Evolutionary conservation across 2,888 invertebrate species (phyloP), one percentile per base, ranked within the genome.

Genomic region (Lasioglossum villosulum): DNA sequence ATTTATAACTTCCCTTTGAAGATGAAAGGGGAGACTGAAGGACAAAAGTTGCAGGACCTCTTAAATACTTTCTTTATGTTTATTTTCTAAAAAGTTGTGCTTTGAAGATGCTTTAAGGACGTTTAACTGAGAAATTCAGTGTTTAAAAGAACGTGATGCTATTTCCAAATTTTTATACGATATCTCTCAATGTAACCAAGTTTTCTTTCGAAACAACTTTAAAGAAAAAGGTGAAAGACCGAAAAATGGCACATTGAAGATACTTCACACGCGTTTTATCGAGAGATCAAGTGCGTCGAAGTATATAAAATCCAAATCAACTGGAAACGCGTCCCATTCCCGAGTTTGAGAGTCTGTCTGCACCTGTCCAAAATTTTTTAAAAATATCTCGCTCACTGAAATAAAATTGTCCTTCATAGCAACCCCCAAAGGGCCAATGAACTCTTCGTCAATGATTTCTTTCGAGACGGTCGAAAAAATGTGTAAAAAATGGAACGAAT

Each of bases 71-170:
- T 52, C 52, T 52, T 52, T 52, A 23, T 2, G 27, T 59, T 27
- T 59, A 59, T 59, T 59, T 27, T 27, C 59, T 27, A 16, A 59
- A 59, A 30, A 59, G 59, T 59, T 59, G 5, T n/a, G 27, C 27
- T 59, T 59, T 59, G 59, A 59, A 59, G 59, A 59, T 59, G 59
- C 27, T 59, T 59, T 27, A 52, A 52, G 52, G 52, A 52, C 52
- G 23, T 52, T 52, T 19, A 48, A 48, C 48, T 48, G 16, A 16
- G 48, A 48, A 48, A 48, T 48, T 52, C 23, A 52, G 5, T 23
- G 48, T 4, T 52, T 52, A 23, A 23, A 23, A 52, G 8, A 48
- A 48, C 23, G 6, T 16, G 45, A 45, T 45, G 45, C 16, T 48
- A 48, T 19, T 5, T 48, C 0, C 5, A 4, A 48, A 4, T 48